Conservation (phyloP, 1,140 invertebrate genomes). For the Dolichoris vasculosae region DNA sequence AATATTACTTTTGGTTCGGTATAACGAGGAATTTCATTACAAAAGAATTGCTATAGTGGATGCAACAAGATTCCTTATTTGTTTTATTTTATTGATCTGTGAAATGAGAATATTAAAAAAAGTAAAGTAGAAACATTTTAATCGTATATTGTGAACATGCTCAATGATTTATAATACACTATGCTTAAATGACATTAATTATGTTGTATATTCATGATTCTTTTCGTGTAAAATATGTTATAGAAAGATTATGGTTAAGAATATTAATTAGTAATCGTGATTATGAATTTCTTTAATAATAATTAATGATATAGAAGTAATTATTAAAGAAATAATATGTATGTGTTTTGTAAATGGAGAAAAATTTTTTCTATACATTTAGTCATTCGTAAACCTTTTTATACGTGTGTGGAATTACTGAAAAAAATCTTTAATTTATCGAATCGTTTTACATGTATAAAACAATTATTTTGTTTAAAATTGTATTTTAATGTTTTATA, state of each 20-base stretch:
- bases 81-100: not conserved
- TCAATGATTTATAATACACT: not conserved
- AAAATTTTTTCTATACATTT: too few relatives aligned
- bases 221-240: not conserved
- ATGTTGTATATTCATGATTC: not conserved
- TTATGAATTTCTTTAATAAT: not conserved
- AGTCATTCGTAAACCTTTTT: too few relatives aligned
- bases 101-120: not conserved
- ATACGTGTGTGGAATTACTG: too few relatives aligned
- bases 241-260: not conserved
- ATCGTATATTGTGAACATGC: not conserved
- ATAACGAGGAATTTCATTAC: not conserved
- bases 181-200: not conserved
- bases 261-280: not conserved
- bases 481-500: too few relatives aligned
- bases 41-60: not conserved
- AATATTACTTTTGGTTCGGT: too few relatives aligned
- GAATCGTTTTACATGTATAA: too few relatives aligned
- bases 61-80: not conserved
- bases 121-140: not conserved
- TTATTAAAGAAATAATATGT: not conserved
- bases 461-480: too few relatives aligned
- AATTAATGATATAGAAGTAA: not conserved
- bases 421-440: too few relatives aligned
- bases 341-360: not conserved